Evolutionary conservation across 2,797 vertebrate genomes (phyloP), one percentile per base, ranked within the genome.

Genomic region (Liasis olivaceus): DNA sequence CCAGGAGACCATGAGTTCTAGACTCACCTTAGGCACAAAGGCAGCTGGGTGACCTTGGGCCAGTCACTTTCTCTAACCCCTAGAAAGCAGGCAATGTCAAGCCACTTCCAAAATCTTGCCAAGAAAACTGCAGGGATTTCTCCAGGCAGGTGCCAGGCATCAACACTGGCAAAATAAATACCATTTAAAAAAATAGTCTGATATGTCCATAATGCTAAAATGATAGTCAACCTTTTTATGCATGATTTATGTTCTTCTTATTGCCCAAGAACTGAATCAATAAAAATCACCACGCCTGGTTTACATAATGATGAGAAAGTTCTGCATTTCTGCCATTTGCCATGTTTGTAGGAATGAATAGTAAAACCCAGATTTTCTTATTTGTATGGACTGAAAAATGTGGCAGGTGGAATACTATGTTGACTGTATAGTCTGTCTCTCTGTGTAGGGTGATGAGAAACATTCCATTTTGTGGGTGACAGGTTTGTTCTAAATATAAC

Each of bases 201-300:
- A 90, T 91, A 90, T 85, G 95, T 96, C 94, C 58, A 22, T 59
- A 92, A 66, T 89, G 95, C 89, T 94, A 96, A 95, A 91, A 95
- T 96, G 96, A 96, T 92, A 96, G 93, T 77, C 97, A 95, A 92
- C 59, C 87, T 96, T 97, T 97, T 91, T 91, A 85, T 96, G 62
- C 88, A 94, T 95, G 93, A 97, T 95, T 96, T 96, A 95, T 96
- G 92, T 86, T 95, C 94, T 95, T 54, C 47, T 91, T 94, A 54
- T 89, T 86, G 87, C 92, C 96, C 94, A 96, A 90, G 93, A 87
- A 95, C 91, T 94, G 89, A 93, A 96, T 96, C 94, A 93, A 93
- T 96, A 95, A 96, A 97, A 95, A 64, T 91, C 77, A 89, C 90
- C 95, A 94, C 94, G 94, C 93, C 93, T 94, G 94, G 94, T 96